A percentile compares a stretch with the other conserved stretches of the same genome.
phyloP scores from a whole-genome alignment of 2,888 invertebrate species.

The Cetonia aurata region DNA sequence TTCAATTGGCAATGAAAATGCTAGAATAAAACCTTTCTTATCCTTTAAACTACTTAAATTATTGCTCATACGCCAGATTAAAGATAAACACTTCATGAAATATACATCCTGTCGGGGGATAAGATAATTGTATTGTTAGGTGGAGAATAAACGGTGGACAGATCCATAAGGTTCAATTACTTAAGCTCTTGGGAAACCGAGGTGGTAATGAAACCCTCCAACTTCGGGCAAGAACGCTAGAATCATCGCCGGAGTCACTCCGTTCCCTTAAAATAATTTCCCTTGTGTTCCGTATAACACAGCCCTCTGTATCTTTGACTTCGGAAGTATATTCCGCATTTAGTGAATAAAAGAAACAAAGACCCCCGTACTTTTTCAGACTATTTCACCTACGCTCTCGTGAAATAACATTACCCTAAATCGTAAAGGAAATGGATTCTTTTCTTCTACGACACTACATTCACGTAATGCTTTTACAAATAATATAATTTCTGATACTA shows the following conservation, averaged over 20 bases:
- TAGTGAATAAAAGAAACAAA: constrained; percentile 26
- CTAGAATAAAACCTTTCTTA: no score
- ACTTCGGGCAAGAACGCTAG: constrained; percentile 44
- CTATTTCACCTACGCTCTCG: constrained; percentile 2
- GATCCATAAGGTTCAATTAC: constrained; percentile 49
- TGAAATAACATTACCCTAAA: background rate
- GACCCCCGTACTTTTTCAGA: constrained; percentile 1
- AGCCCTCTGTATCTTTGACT: constrained; percentile 25
- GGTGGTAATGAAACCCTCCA: constrained; percentile 41
- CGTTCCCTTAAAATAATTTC: constrained; percentile 51
- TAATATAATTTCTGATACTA: no score
- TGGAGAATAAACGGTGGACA: constrained; percentile 43
- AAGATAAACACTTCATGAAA: constrained; percentile 35
- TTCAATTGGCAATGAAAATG: no score
- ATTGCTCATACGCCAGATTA: constrained; percentile 13
- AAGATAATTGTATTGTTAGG: constrained; percentile 41
- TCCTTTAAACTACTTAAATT: no score
- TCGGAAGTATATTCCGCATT: constrained; percentile 23
- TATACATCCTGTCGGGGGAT: constrained; percentile 34
- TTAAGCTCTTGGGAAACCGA: constrained; percentile 41
- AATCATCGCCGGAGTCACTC: constrained; percentile 50
- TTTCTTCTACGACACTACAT: background rate
- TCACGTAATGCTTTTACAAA: background rate
- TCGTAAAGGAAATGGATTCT: background rate
- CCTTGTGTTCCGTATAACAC: constrained; percentile 49